Conservation (phyloP, 2,888 invertebrate species). For the Phoronis australis region DNA sequence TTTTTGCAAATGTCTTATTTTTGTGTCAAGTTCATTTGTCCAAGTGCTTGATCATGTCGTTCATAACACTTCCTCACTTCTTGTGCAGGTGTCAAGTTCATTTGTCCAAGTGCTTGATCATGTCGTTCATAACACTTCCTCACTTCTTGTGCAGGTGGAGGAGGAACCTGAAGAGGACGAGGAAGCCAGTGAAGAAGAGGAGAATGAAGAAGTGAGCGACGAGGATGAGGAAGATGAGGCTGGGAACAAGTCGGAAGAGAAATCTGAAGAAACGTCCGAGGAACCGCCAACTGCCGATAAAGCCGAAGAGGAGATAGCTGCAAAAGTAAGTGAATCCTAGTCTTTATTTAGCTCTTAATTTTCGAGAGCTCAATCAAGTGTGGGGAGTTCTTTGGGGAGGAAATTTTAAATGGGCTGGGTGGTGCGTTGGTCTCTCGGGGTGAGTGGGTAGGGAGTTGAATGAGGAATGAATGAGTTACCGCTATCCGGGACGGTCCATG, state of each 20-base stretch:
- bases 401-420: too few relatives aligned
- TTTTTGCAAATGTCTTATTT: too few relatives aligned
- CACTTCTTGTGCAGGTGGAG: slow-evolving; percentile 25
- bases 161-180: slow-evolving; percentile 34
- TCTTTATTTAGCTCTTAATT: too few relatives aligned
- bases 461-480: too few relatives aligned
- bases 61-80: neutral
- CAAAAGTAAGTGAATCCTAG: too few relatives aligned
- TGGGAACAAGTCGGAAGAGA: slow-evolving; percentile 29
- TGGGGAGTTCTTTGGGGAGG: too few relatives aligned
- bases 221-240: slow-evolving; percentile 25
- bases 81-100: neutral
- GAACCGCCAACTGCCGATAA: slow-evolving; percentile 14
- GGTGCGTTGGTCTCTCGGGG: too few relatives aligned
- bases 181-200: slow-evolving; percentile 22
- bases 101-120: neutral
- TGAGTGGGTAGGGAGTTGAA: too few relatives aligned
- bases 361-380: too few relatives aligned
- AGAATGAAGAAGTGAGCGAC: slow-evolving; percentile 19
- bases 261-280: slow-evolving; percentile 17
- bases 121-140: neutral
- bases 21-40: neutral
- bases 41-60: neutral
- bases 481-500: too few relatives aligned
- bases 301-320: neutral